Base-by-base conservation (phyloP, 2,113 vertebrate species). In the Phylloscopus trochiloides region DNA sequence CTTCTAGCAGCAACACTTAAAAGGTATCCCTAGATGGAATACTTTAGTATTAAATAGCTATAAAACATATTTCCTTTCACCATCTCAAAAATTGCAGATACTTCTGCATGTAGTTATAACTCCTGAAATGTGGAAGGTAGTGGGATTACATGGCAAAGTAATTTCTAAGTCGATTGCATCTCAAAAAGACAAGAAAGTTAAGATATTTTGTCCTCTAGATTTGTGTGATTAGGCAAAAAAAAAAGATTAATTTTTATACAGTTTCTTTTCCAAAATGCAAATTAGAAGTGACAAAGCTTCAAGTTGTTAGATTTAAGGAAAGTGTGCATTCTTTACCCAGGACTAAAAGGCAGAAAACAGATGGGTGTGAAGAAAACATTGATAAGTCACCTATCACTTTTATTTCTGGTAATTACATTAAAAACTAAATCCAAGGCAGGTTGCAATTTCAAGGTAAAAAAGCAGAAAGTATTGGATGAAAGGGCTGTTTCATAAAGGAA, bases 331-430 rank as follows among this genome's bases (percentile, higher is more conserved):
- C 54, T 94, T 96, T 89, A 43, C 50, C 34, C 45, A 87, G 51
- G 45, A 90, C n/a, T 92, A 94, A 94, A 86, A 92, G 43, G 85
- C 68, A 90, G 81, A 76, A 96, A 97, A 95, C 81, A 96, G 83
- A 96, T 90, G 87, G 51, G 43, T 88, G 32, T n/a, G 82, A 95
- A 92, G 70, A 94, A 96, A 92, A 94, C 55, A 66, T 40, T 61
- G 34, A 58, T 86, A 85, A 96, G 38, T 68, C 43, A 97, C 92
- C 54, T 77, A 92, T 87, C 95, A 96, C 81, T 96, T 96, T 94
- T 94, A 94, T 94, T 95, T 96, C 87, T 92, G 51, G 80, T 85
- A 97, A 96, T 95, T 96, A 95, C 62, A 94, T 86, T 86, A 76
- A 94, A 96, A 83, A 90, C 74, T 59, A 96, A 88, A 95, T 57